Evolutionary conservation across 2,797 vertebrate genomes (phyloP).

Genomic region (Rhinoraja longicauda): DNA sequence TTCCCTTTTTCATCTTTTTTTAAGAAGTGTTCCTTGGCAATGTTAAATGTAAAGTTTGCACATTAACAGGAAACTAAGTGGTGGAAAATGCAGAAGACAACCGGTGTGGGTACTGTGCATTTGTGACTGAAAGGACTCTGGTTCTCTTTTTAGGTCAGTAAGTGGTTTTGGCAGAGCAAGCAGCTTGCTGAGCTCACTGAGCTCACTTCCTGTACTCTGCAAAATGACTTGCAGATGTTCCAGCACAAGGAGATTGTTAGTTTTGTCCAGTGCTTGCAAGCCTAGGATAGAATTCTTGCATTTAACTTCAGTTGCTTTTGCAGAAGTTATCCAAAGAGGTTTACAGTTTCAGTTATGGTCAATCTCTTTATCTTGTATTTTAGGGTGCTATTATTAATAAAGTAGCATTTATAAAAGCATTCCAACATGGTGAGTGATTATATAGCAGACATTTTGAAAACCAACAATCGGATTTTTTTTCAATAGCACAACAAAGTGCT

Average conservation of each 20-base stretch:
- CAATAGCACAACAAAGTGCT: too few relatives aligned
- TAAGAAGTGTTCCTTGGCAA: not conserved
- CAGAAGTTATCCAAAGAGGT: not conserved
- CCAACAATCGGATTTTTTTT: not conserved
- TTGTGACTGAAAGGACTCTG: conserved; percentile 15
- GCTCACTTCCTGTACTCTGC: conserved; percentile 23
- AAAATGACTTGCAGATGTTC: conserved; percentile 28
- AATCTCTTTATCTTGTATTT: not conserved
- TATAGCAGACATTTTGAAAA: not conserved
- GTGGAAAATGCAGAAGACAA: conserved; percentile 15
- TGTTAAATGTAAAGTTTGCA: not conserved
- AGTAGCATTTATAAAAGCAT: not conserved
- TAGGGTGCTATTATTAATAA: not conserved
- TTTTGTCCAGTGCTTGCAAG: not conserved
- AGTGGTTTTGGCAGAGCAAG: conserved; percentile 29
- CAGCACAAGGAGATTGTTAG: not conserved
- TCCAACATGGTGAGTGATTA: too few relatives aligned
- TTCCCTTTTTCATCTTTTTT: not conserved
- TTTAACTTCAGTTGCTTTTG: not conserved
- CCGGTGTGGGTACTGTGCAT: too few relatives aligned
- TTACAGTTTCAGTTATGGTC: not conserved
- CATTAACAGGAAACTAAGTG: conserved; percentile 15
- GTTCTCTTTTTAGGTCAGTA: conserved; percentile 31
- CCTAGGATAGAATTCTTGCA: not conserved
- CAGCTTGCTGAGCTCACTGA: conserved; percentile 32